Evolutionary conservation across 2,888 invertebrate genomes (phyloP).

Genomic region (Tanytarsus gracilentus): DNA sequence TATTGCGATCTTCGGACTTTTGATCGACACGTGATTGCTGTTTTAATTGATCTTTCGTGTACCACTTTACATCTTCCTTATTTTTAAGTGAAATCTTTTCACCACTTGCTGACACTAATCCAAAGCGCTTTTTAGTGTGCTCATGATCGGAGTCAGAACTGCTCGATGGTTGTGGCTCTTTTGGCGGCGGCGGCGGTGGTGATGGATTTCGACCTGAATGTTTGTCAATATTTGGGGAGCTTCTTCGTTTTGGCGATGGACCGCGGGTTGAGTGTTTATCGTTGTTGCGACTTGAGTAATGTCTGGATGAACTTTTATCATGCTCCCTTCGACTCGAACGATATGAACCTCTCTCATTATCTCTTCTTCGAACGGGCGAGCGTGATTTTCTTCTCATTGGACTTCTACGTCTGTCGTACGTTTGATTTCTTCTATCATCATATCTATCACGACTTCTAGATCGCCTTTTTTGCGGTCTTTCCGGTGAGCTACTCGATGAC

Average conservation of each 20-base stretch:
- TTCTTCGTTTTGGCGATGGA: conserved; percentile 28
- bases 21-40: neutral
- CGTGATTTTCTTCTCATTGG: conserved; percentile 25
- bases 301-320: no score
- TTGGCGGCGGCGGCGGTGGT: neutral
- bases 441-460: conserved; percentile 22
- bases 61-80: conserved; percentile 4
- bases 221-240: neutral
- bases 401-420: conserved; percentile 23
- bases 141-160: conserved; percentile 24
- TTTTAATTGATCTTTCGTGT: conserved; percentile 15
- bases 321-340: no score
- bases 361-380: conserved; percentile 29
- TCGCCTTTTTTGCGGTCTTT: conserved; percentile 4
- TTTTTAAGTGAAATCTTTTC: conserved; percentile 9
- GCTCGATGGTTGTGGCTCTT: neutral
- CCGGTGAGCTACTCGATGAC: neutral
- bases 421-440: conserved; percentile 16
- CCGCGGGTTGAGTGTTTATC: conserved; percentile 19
- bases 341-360: no score
- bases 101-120: conserved; percentile 18
- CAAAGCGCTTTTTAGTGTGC: conserved; percentile 29
- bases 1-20: neutral
- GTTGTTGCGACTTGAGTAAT: conserved; percentile 9
- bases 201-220: conserved; percentile 17